Conservation (phyloP, 2,888 invertebrate species). For the Drosophila quasianomalipes region DNA sequence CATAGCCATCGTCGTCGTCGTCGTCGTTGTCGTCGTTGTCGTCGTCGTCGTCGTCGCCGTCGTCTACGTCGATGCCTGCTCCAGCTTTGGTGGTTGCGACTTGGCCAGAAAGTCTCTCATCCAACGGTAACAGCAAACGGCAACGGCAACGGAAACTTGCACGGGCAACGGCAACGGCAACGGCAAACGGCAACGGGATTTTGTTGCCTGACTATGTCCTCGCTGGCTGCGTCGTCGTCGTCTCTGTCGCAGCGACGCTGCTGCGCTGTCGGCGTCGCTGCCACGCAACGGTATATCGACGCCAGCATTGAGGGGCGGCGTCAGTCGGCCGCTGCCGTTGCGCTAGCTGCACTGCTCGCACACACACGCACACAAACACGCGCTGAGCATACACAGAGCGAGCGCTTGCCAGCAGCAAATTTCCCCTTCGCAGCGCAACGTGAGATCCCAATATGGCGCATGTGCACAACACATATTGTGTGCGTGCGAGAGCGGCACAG, state of each 20-base stretch:
- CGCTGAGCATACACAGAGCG: not conserved
- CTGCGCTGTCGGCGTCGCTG: slow-evolving; percentile 51
- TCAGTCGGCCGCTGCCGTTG: slow-evolving; percentile 28
- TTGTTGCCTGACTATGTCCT: slow-evolving; percentile 48
- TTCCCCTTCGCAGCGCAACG: slow-evolving; percentile 56
- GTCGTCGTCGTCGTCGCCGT: slow-evolving; percentile 37
- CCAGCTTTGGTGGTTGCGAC: slow-evolving; percentile 54
- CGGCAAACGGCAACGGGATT: slow-evolving; percentile 38
- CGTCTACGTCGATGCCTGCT: slow-evolving; percentile 41
- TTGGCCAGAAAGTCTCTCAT: slow-evolving; percentile 47
- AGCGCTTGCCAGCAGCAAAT: slow-evolving; percentile 14
- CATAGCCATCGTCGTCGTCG: slow-evolving; percentile 31
- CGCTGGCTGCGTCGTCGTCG: slow-evolving; percentile 23
- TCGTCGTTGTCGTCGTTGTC: slow-evolving; percentile 31
- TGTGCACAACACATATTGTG: slow-evolving; percentile 36
- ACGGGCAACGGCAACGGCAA: slow-evolving; percentile 37
- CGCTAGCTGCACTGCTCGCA: slow-evolving; percentile 56
- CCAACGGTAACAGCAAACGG: slow-evolving; percentile 38
- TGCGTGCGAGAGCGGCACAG: slow-evolving; percentile 35
- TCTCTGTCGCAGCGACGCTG: slow-evolving; percentile 21
- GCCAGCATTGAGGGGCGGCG: slow-evolving; percentile 67
- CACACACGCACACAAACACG: slow-evolving; percentile 20
- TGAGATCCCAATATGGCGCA: slow-evolving; percentile 76
- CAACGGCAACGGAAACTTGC: slow-evolving; percentile 37
- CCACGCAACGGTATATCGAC: slow-evolving; percentile 70